These are phyloP conservation scores for Daboia siamensis DNA, from an alignment of 2,113 vertebrate genomes.

Conservation along the genomic window DNA sequence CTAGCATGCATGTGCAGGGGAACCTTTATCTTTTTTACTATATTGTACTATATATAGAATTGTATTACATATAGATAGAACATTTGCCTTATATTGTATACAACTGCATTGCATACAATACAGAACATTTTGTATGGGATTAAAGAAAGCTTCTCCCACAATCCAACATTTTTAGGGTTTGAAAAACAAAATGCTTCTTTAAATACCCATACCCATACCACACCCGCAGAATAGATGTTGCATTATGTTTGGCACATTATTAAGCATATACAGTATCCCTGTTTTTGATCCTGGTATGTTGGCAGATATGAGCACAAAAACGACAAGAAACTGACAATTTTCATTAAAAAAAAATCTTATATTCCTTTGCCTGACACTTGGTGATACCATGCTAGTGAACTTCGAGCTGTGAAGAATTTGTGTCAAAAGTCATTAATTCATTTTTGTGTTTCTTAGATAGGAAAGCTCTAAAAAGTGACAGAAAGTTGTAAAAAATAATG, in stretches of 20 bases:
- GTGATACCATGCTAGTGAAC: neutral
- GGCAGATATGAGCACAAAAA: neutral
- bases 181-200: neutral
- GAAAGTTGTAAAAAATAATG: neutral
- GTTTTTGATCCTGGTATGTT: neutral
- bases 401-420: neutral
- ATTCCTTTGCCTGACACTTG: neutral
- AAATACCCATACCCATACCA: neutral
- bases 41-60: neutral
- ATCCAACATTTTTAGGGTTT: neutral
- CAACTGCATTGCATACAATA: neutral
- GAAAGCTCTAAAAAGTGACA: neutral
- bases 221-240: neutral
- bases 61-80: slow-evolving; percentile 10
- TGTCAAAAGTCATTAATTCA: neutral
- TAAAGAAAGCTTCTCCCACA: neutral
- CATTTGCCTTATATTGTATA: neutral
- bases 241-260: neutral
- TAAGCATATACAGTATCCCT: neutral
- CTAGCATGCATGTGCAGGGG: no score
- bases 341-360: neutral
- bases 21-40: neutral
- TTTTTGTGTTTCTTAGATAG: neutral
- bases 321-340: neutral
- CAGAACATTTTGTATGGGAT: neutral